Evolutionary conservation across 2,797 vertebrate species (phyloP).

Genomic region (Telmatherina bonti): DNA sequence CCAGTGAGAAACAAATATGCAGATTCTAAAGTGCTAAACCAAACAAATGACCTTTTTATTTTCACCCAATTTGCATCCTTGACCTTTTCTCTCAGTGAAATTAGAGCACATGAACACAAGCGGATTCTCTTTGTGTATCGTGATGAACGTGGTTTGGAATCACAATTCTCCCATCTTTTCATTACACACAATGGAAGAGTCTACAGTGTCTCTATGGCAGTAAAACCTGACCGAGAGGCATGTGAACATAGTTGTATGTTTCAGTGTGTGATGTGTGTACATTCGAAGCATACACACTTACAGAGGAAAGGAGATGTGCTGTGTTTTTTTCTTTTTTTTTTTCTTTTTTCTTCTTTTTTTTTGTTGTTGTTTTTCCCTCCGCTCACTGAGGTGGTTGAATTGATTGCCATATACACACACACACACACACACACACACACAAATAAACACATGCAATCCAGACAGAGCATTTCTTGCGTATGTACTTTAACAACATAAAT

Average conservation of each 20-base stretch:
- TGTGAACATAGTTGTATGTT: slow-evolving; percentile 52
- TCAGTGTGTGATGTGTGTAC: slow-evolving; percentile 20
- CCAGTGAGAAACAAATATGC: slow-evolving; percentile 13
- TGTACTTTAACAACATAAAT: slow-evolving; percentile 1
- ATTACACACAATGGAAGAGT: slow-evolving; percentile 61
- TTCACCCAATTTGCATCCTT: slow-evolving; percentile 45
- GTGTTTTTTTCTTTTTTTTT: slow-evolving; percentile 21
- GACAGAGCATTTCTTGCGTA: slow-evolving; percentile 12
- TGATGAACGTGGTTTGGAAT: slow-evolving; percentile 56
- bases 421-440: slow-evolving; percentile 40
- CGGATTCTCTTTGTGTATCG: slow-evolving; percentile 54
- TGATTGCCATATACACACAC: slow-evolving; percentile 54
- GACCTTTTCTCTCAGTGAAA: slow-evolving; percentile 42
- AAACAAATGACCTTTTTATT: slow-evolving; percentile 44
- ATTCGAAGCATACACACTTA: slow-evolving; percentile 17
- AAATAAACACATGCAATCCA: slow-evolving; percentile 32
- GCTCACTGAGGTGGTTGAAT: slow-evolving; percentile 57
- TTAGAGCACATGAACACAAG: slow-evolving; percentile 32
- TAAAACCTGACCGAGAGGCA: slow-evolving; percentile 71
- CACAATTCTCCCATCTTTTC: slow-evolving; percentile 51
- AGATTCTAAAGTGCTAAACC: slow-evolving; percentile 35
- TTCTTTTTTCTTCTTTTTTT: too few relatives aligned
- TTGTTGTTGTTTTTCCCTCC: slow-evolving; percentile 35
- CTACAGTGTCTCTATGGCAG: slow-evolving; percentile 72
- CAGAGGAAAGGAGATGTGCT: slow-evolving; percentile 37